phyloP scores from a whole-genome alignment of 1,140 invertebrate genomes.

The Drosophila albomicans region DNA sequence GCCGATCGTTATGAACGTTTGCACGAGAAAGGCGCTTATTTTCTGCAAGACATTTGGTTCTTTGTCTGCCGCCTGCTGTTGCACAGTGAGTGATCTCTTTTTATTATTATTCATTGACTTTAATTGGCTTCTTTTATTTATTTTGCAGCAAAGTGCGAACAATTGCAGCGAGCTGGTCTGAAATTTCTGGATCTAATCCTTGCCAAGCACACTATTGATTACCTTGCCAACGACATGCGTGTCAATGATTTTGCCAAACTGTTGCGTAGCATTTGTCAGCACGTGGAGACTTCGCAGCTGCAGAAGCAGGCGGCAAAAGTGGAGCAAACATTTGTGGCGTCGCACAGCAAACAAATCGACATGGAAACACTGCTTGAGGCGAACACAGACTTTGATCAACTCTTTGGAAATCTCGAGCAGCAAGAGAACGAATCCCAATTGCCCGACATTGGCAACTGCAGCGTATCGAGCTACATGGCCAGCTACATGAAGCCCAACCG shows the following conservation, averaged over 20 bases:
- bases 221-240: slow-evolving; percentile 3
- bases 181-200: slow-evolving; percentile 49
- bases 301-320: slow-evolving; percentile 2
- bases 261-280: slow-evolving; percentile 24
- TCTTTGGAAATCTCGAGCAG: slow-evolving; percentile 11
- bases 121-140: neutral
- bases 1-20: neutral
- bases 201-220: slow-evolving; percentile 12
- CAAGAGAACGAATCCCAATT: slow-evolving; percentile 3
- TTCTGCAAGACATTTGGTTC: slow-evolving; percentile 63
- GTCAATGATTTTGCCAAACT: slow-evolving; percentile 59
- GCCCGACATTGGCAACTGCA: neutral
- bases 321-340: slow-evolving; percentile 25
- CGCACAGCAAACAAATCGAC: slow-evolving; percentile 30
- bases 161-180: slow-evolving; percentile 51
- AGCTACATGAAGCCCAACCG: slow-evolving; percentile 50
- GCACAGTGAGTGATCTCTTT: slow-evolving; percentile 42
- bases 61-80: slow-evolving; percentile 56
- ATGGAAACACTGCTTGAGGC: slow-evolving; percentile 52
- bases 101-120: neutral
- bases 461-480: slow-evolving; percentile 31
- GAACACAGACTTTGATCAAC: slow-evolving; percentile 46
- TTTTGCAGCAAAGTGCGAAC: slow-evolving; percentile 37
- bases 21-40: slow-evolving; percentile 36
- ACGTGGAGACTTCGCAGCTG: slow-evolving; percentile 24